Base-by-base conservation (phyloP, 2,113 vertebrate species). In the Meriones unguiculatus region DNA sequence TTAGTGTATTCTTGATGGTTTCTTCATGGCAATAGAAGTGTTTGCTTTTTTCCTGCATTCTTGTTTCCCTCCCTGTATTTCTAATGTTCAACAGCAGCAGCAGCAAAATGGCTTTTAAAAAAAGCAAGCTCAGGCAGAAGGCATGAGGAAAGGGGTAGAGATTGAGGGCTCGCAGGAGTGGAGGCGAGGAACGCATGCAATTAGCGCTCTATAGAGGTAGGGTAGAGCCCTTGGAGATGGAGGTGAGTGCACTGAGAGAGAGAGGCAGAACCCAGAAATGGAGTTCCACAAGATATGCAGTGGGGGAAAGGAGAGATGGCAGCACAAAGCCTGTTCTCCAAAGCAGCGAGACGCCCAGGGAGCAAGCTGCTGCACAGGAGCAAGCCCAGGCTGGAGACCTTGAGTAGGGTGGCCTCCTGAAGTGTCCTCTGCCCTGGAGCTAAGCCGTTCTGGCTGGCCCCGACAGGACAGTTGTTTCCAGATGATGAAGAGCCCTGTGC, bases 131-230 rank as follows among this genome's bases (percentile, higher is more conserved):
- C 28, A 89, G 50, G 20, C 50, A 64, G 50, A 28, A 24, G 6
- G 38, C 24, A 8, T 57, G 90, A 81, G 62, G 32, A 15, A 7
- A 65, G n/a, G 6, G 46, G 2, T 32, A 30, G 13, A 41, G 10
- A 18, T 12, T 1, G 22, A 38, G n/a, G 32, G 9, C 10, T 1
- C n/a, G 14, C 10, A 69, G 69, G 14, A 7, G 65, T 24, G 11
- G 28, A 3, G 3, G 0, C 0, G 32, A 77, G n/a, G 25, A 11
- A 25, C 10, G n/a, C 1, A 15, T 28, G 0, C 4, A 0, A 28
- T 3, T 12, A 12, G 50, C 52, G 41, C 78, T 41, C 35, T 7
- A 9, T 18, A 10, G 52, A 25, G 32, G 18, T 30, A 32, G 69
- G 46, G 46, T 22, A 35, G 76, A 0, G 14, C 54, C 38, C 28